Evolutionary conservation across 1,140 invertebrate genomes (phyloP).

Genomic region (Drosophila tani): DNA sequence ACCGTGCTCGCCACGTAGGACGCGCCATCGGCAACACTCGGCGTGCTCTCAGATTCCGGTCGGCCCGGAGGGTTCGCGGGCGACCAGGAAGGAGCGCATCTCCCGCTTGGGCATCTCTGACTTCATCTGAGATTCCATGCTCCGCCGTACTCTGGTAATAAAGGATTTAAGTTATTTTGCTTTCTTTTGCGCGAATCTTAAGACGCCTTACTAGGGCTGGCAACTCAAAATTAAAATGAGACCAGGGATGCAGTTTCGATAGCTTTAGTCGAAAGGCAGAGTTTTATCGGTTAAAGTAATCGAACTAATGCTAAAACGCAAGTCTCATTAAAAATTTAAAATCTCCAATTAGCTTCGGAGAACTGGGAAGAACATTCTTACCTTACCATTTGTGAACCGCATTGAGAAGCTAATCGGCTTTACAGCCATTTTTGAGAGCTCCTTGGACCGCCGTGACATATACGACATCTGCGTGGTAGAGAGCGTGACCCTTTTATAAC

Average conservation of each 20-base stretch:
- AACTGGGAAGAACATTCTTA: conserved; percentile 88
- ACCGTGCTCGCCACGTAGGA: conserved; percentile 10
- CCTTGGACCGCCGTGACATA: too few relatives aligned
- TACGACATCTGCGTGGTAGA: too few relatives aligned
- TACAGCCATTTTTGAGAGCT: too few relatives aligned
- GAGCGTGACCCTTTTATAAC: too few relatives aligned
- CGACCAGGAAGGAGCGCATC: conserved; percentile 72
- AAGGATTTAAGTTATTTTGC: background rate
- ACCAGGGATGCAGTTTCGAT: background rate
- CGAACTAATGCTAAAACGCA: too few relatives aligned
- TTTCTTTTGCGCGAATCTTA: conserved; percentile 41
- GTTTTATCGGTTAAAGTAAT: background rate
- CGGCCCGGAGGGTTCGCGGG: too few relatives aligned
- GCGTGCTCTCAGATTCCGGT: conserved; percentile 57
- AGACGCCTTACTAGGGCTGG: conserved; percentile 22
- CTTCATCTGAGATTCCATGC: conserved; percentile 7
- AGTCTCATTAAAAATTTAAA: background rate
- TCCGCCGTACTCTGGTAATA: background rate
- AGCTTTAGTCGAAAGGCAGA: background rate
- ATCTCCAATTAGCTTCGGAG: too few relatives aligned
- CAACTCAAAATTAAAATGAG: background rate
- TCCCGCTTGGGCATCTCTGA: conserved; percentile 39
- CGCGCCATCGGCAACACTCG: conserved; percentile 23
- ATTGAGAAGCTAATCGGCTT: too few relatives aligned
- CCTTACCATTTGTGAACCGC: conserved; percentile 2